These are phyloP conservation scores for Spodoptera littoralis DNA, from an alignment of 2,888 invertebrate genomes.

Conservation along the genomic window DNA sequence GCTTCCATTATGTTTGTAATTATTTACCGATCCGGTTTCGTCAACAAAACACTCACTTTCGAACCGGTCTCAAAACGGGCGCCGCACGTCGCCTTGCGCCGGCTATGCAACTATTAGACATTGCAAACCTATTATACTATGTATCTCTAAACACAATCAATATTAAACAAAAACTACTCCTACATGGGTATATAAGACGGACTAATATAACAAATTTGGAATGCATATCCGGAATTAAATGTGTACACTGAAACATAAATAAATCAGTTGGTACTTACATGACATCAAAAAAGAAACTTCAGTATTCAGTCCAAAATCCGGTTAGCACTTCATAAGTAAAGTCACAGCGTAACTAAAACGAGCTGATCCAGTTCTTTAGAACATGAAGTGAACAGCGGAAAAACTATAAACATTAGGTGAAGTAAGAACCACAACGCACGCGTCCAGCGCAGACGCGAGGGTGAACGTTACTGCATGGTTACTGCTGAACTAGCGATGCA, in stretches of 20 bases:
- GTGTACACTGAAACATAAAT: constrained; percentile 33
- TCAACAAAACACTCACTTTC: constrained; percentile 82
- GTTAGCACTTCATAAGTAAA: constrained; percentile 61
- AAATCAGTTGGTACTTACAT: constrained; percentile 55
- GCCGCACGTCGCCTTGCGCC: constrained; percentile 52
- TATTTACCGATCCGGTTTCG: constrained; percentile 77
- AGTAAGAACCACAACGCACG: constrained; percentile 63
- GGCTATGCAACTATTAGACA: constrained; percentile 40
- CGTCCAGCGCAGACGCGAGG: constrained; percentile 72
- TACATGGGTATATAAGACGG: constrained; percentile 8
- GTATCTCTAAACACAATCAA: constrained; percentile 21
- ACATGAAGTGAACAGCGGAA: constrained; percentile 54
- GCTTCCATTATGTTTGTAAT: constrained; percentile 61
- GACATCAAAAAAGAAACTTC: constrained; percentile 45
- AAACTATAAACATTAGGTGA: constrained; percentile 53
- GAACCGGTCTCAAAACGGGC: constrained; percentile 76
- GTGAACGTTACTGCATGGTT: constrained; percentile 73
- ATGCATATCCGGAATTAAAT: constrained; percentile 17
- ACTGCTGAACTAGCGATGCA: constrained; percentile 59
- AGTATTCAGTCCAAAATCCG: constrained; percentile 56
- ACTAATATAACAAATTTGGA: constrained; percentile 16
- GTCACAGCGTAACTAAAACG: constrained; percentile 55
- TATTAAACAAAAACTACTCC: constrained; percentile 1
- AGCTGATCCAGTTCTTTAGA: constrained; percentile 48
- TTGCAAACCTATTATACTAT: constrained; percentile 43